Base-by-base conservation (phyloP, 2,888 invertebrate genomes). In the Lysandra bellargus region DNA sequence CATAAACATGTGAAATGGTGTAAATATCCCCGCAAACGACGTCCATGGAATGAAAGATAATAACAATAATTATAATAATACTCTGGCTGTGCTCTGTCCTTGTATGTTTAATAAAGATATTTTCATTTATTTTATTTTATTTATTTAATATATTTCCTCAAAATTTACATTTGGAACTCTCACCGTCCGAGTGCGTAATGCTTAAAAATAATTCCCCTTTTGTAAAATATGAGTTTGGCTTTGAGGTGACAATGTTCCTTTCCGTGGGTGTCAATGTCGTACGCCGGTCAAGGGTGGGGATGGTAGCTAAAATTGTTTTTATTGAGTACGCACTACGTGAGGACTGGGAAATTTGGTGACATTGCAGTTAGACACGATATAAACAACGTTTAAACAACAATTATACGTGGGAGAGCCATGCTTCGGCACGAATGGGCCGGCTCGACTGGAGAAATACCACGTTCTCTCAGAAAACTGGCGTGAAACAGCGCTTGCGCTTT, bases 251-350 rank as follows among this genome's bases (percentile, higher is more conserved):
- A 14, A 17, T 53, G 30, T 75, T 76, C 33, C 17, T 14, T 76
- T 57, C 30, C 76, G 76, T 76, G 76, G 76, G 76, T 76, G 76
- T 76, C 76, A 76, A 76, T 76, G 76, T 57, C 76, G 76, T 57
- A 14, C 53, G 53, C 33, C 74, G 75, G 75, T 57, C 76, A 33
- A 76, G 76, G 75, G 76, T 57, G 57, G 76, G 76, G 37, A 76
- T 23, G 3, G 57, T 49, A 5, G 76, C 37, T 44, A 74, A 74
- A 74, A 74, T 9, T 44, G 7, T 73, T 73, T 37, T 2, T 9
- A 23, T 37, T 72, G n/a, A n/a, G 40, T 74, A 44, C 37, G 44
- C 14, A 33, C 33, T 14, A 69, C 33, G 12, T n/a, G n/a, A 5
- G 57, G 14, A 14, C 12, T 17, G 53, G n/a, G n/a, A 0, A 23